These are phyloP conservation scores for Spilarctia lutea DNA, from an alignment of 2,888 invertebrate species.

Conservation along the genomic window DNA sequence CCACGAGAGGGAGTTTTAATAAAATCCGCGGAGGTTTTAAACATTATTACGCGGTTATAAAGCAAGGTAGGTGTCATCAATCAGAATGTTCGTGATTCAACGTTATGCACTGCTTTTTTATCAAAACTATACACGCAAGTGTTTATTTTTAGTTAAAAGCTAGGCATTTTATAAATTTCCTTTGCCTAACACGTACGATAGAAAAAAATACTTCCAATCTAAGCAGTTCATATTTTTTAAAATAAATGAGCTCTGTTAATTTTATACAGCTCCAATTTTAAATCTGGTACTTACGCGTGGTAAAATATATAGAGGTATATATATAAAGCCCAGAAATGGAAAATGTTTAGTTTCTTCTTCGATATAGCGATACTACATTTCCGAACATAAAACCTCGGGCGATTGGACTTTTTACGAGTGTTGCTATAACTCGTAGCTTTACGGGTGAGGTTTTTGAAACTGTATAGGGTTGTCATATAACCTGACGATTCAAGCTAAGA, in stretches of 20 bases:
- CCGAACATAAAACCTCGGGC: conserved; percentile 48
- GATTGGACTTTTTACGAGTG: conserved; percentile 63
- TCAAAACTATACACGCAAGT: conserved; percentile 18
- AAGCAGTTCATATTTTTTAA: not conserved
- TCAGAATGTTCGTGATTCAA: conserved; percentile 47
- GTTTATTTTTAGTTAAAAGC: conserved; percentile 13
- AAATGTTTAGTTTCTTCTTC: conserved; percentile 38
- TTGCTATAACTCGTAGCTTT: conserved; percentile 46
- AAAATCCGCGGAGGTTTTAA: conserved; percentile 26
- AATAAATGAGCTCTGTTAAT: conserved; percentile 1
- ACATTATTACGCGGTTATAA: conserved; percentile 42
- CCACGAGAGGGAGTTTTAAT: conserved; percentile 11
- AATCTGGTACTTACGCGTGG: conserved; percentile 21
- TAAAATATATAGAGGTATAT: conserved; percentile 21
- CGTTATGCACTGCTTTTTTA: conserved; percentile 27
- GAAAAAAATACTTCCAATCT: not conserved
- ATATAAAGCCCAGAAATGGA: conserved; percentile 32
- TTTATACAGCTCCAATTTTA: conserved; percentile 10
- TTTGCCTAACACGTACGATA: conserved; percentile 6
- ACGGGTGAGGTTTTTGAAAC: conserved; percentile 29
- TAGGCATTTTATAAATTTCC: conserved; percentile 10
- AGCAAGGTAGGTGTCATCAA: conserved; percentile 46
- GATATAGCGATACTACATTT: conserved; percentile 35
- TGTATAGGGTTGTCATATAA: conserved; percentile 27
- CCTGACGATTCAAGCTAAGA: not conserved